Evolutionary conservation across 1,140 invertebrate species (phyloP).

Genomic region (Alviniconcha marisindica): DNA sequence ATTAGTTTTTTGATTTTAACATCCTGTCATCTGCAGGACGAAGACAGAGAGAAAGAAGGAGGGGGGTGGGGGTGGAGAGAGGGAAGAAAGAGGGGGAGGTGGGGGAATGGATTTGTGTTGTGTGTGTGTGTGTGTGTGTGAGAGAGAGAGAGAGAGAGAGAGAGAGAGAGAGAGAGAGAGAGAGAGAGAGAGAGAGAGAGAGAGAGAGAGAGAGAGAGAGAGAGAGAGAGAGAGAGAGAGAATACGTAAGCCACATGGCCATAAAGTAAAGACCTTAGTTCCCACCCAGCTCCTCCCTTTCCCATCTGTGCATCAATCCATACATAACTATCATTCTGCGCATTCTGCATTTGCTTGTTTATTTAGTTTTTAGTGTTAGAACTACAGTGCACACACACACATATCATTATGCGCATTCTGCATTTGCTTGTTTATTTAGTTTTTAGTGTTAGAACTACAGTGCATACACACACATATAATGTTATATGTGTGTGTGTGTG

Average conservation of each 20-base stretch:
- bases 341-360: background rate
- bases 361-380: background rate
- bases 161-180: slow-evolving; percentile 24
- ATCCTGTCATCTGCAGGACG: too few species aligned
- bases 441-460: background rate
- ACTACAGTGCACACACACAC: background rate
- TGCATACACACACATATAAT: background rate
- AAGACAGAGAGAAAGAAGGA: too few species aligned
- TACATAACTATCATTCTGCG: background rate
- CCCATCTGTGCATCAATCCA: too few species aligned
- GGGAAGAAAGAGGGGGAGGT: too few species aligned
- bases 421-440: background rate
- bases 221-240: background rate
- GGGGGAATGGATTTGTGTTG: too few species aligned
- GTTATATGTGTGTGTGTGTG: background rate
- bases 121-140: too few species aligned
- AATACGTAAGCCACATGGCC: too few species aligned
- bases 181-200: slow-evolving; percentile 22
- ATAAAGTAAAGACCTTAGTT: too few species aligned
- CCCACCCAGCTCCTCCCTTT: background rate
- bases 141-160: slow-evolving; percentile 26
- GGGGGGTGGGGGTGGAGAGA: background rate
- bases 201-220: slow-evolving; percentile 2
- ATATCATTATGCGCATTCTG: background rate
- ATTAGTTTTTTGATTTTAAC: too few species aligned